Evolutionary conservation across 1,140 invertebrate species (phyloP), one percentile per base, ranked within the genome.

Genomic region (Copidosoma floridanum): DNA sequence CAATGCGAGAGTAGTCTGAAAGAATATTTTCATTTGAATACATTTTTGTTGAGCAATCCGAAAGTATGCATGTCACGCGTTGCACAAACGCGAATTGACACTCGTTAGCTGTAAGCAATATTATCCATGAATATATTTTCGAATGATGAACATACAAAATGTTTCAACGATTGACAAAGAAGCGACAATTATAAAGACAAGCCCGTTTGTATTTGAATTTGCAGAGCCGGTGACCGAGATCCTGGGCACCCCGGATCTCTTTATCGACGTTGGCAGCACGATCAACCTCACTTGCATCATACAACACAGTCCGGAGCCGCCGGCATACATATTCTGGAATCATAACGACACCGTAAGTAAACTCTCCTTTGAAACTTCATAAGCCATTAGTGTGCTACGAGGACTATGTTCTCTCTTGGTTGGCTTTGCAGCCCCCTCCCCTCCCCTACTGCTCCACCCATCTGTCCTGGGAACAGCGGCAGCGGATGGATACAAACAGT

Each of bases 251-350:
- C 91, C 92, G 29, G 93, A 95, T 76, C 82, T 95, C 66, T 94
- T 91, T 80, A 94, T 95, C 70, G 90, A 94, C 81, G 84, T 89
- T 57, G 93, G 92, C 48, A 94, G 92, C 73, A 94, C 92, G 67
- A 95, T 96, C 78, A 95, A 95, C 82, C 83, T 96, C 63, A 96
- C 93, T 41, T 96, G 94, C 79, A 87, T 94, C 56, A 91, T 96
- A 60, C 81, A 89, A 48, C 91, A 92, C 73, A 93, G 91, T 70
- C 93, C 93, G 14, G 92, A 95, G 73, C 91, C 92, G 53, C 93
- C 93, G 35, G 90, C 90, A 41, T 95, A 92, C 78, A 94, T 96
- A 73, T 94, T 93, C 79, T 95, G 91, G 91, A 93, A 93, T 82
- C 91, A 93, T 78, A 92, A 94, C 79, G 86, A 92, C 75, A 90